Percentiles rank a stretch among this genome's conserved stretches.
Conservation (phyloP, 2,888 invertebrate genomes). For the Aphodius sticticus region DNA sequence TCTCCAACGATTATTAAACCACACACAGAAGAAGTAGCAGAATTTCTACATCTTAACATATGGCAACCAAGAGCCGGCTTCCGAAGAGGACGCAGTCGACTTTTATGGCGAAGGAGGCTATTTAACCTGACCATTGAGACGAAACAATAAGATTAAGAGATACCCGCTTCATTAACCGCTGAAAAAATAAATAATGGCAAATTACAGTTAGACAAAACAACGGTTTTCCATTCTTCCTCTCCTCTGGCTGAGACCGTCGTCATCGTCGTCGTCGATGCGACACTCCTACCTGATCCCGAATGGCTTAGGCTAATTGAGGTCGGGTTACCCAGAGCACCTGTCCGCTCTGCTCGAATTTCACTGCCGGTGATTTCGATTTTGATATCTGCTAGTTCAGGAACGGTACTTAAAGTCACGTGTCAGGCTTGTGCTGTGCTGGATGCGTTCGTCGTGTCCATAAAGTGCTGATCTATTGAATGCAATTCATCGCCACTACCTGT, state of each 20-base stretch:
- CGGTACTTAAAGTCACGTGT: background rate
- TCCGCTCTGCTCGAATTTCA: background rate
- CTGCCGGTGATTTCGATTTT: background rate
- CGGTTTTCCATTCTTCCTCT: background rate
- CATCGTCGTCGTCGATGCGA: background rate
- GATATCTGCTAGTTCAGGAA: background rate
- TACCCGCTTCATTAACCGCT: background rate
- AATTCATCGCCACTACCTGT: background rate
- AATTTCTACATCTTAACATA: background rate
- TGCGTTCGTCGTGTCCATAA: background rate
- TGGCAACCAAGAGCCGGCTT: background rate
- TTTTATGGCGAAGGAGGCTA: background rate
- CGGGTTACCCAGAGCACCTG: background rate
- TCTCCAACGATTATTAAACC: background rate
- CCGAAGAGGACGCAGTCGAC: background rate
- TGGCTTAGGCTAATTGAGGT: background rate
- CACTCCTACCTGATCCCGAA: background rate
- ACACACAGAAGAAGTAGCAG: background rate
- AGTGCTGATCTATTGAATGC: background rate
- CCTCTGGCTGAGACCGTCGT: background rate
- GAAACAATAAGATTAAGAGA: slow-evolving; percentile 4
- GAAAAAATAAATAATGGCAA: slow-evolving; percentile 4
- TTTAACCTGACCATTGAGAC: background rate
- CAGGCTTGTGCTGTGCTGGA: background rate
- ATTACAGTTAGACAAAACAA: slow-evolving; percentile 4